phyloP scores from a whole-genome alignment of 1,140 invertebrate genomes.

The Andricus grossulariae region DNA sequence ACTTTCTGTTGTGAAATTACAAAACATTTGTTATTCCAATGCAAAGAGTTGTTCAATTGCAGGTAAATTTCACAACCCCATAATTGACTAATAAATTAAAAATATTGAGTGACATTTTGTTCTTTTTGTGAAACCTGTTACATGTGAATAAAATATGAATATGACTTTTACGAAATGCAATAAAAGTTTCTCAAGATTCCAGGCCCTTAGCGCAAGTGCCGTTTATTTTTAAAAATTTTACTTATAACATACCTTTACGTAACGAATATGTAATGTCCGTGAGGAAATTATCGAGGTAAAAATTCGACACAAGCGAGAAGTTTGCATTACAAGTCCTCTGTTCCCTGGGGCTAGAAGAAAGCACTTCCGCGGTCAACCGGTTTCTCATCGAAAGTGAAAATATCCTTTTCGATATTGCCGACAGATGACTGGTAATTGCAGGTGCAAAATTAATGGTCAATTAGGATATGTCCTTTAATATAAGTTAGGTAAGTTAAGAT shows the following conservation, averaged over 20 bases:
- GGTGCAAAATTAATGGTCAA: not conserved
- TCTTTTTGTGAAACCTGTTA: too few relatives aligned
- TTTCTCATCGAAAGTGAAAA: conserved; percentile 31
- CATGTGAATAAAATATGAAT: too few relatives aligned
- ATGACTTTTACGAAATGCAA: too few relatives aligned
- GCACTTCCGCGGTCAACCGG: conserved; percentile 26
- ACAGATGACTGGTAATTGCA: not conserved
- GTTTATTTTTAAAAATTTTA: not conserved
- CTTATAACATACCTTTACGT: conserved; percentile 29
- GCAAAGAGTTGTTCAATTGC: too few relatives aligned
- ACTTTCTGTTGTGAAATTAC: too few relatives aligned
- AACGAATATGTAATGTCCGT: conserved; percentile 18
- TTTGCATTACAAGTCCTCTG: not conserved
- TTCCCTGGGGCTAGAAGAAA: conserved; percentile 26
- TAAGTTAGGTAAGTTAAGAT: not conserved
- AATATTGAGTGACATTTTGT: too few relatives aligned
- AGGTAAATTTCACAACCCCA: too few relatives aligned
- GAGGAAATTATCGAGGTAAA: conserved; percentile 16
- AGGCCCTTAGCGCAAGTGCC: too few relatives aligned
- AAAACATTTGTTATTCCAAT: too few relatives aligned
- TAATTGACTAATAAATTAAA: too few relatives aligned
- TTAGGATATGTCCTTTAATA: not conserved
- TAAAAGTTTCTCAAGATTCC: too few relatives aligned
- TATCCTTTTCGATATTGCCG: not conserved
- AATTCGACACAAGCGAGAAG: conserved; percentile 23